Conservation (phyloP, 2,113 vertebrate genomes). For the Stictonetta naevosa region DNA sequence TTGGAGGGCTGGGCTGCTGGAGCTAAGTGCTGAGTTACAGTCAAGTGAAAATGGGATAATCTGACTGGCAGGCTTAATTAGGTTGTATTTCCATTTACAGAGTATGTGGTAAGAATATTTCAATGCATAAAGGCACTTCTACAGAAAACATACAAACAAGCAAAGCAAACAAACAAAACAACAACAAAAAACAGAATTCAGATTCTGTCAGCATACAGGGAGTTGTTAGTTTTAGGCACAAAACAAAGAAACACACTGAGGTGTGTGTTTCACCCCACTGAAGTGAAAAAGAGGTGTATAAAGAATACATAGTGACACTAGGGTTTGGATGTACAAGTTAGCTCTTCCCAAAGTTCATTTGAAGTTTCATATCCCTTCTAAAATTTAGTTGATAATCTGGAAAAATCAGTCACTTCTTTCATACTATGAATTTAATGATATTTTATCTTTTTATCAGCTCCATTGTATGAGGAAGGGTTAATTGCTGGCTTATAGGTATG, state of each 20-base stretch:
- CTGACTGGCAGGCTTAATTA: constrained; percentile 30
- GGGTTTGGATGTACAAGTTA: neutral
- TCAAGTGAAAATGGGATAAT: neutral
- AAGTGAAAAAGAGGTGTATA: neutral
- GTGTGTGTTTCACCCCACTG: neutral
- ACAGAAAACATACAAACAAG: neutral
- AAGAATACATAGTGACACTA: neutral
- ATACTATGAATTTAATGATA: neutral
- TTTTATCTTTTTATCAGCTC: neutral
- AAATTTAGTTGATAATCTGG: neutral
- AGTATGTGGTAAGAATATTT: constrained; percentile 5
- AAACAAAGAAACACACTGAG: neutral
- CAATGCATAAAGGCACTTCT: neutral
- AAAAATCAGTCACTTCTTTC: neutral
- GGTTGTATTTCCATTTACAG: neutral
- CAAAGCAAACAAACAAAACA: too few species aligned
- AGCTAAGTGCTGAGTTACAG: constrained; percentile 12
- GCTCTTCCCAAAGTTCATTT: neutral
- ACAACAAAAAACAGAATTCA: neutral
- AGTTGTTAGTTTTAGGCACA: neutral
- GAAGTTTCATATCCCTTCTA: neutral
- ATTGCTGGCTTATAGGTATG: neutral
- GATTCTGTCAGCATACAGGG: neutral
- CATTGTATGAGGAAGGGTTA: neutral
- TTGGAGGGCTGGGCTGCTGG: neutral